Evolutionary conservation across 2,113 vertebrate genomes (phyloP), one percentile per base, ranked within the genome.

Genomic region (Sula dactylatra): DNA sequence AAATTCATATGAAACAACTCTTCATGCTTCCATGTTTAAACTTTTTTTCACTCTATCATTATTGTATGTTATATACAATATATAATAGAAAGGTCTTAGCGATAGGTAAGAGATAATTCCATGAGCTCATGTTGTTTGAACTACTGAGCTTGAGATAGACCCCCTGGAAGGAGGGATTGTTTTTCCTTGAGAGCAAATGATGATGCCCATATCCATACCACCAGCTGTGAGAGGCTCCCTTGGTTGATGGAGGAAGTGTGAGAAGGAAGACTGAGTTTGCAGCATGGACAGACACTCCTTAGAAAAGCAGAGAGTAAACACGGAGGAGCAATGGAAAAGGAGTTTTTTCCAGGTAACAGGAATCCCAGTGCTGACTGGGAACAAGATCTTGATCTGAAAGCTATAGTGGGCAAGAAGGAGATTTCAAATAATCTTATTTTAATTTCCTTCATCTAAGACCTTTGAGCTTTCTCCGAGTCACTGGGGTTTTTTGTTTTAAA

Each of bases 181-280:
- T 11, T 62, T 81, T 74, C 13, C 13, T 67, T 52, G 15, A n/a
- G 13, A 49, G 18, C 9, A 71, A 54, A 27, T 65, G 22, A 36
- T 22, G 19, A 38, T 62, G 19, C 45, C 27, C 3, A 16, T 49
- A 27, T 34, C 22, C 20, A 8, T 67, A 15, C 13, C 32, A 72
- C 9, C 26, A 74, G 29, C 11, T 55, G 32, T 40, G 16, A 71
- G 42, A 38, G 14, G 6, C 10, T 88, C n/a, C 49, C 50, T 79
- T 18, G 3, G 4, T 24, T 1, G 3, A 31, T 13, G n/a, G 16
- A 61, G 10, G 42, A 78, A 82, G 7, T 2, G 1, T 9, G 4
- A 87, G 69, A 74, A 70, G 14, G 25, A 72, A 59, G 16, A 55
- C 32, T 59, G 44, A 47, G 9, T 74, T 64, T 64, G 27, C 3